phyloP scores from a whole-genome alignment of 2,888 invertebrate species.

The Drosophila sordidula region DNA sequence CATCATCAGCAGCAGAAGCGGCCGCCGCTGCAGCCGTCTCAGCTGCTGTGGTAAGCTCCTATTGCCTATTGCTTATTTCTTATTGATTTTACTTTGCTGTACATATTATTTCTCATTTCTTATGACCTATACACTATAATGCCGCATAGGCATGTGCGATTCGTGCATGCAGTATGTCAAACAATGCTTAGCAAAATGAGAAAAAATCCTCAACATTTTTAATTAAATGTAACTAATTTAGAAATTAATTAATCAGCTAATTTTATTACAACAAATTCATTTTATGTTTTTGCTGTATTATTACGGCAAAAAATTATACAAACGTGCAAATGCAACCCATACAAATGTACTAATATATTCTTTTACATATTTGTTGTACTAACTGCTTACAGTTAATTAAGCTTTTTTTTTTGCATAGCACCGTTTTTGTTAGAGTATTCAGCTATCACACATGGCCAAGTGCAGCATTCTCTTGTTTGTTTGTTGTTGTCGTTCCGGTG shows the following conservation, averaged over 20 bases:
- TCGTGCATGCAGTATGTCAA: background rate
- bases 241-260: background rate
- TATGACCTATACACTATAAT: conserved; percentile 20
- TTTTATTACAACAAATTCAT: background rate
- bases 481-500: conserved; percentile 57
- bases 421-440: conserved; percentile 31
- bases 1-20: conserved; percentile 25
- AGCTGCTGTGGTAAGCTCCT: conserved; percentile 78
- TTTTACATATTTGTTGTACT: background rate
- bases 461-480: conserved; percentile 46
- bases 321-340: background rate
- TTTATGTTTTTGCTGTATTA: no score
- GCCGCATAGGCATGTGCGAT: background rate
- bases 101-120: conserved; percentile 43
- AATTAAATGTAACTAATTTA: background rate
- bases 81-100: conserved; percentile 44
- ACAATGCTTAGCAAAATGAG: no score
- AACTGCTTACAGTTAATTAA: background rate
- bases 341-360: background rate
- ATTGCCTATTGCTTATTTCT: conserved; percentile 47
- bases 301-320: no score
- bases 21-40: conserved; percentile 54
- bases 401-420: background rate
- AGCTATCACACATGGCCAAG: conserved; percentile 2
- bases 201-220: background rate